Evolutionary conservation across 1,140 invertebrate genomes (phyloP), one percentile per base, ranked within the genome.

Genomic region (Aphelenchoides fujianensis): DNA sequence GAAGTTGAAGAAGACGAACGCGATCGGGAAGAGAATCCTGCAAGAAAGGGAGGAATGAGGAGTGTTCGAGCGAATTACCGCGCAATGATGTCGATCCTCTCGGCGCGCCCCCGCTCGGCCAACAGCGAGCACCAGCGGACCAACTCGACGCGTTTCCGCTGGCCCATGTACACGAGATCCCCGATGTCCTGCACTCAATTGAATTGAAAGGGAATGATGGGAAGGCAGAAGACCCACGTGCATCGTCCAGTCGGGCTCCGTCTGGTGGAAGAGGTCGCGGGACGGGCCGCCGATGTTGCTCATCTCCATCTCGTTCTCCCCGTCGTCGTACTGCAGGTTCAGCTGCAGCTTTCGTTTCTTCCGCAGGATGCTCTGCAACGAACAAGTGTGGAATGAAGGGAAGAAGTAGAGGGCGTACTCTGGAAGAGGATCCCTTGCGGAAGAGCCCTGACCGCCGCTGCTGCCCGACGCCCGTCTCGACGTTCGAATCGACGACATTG

Each of bases 1-100:
- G 71, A 98, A 86, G 86, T 98, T 95, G 85, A 98, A 95, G 55
- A 91, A 86, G 0, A 98, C 74, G 55, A 83, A 83, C n/a, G 82
- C 79, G 54, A 84, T 41, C 0, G 81, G 82, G 70, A 84, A 84
- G 85, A 37, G 94, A 88, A 55, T 89, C 79, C 87, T 88, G 88
- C 88, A 1, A 30, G 63, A 67, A 37, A 32, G 2, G 19, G 41
- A 36, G 41, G 23, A 16, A 48, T 16, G 23, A 12, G 12, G 12
- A 16, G 23, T 16, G 41, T 23, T 23, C 41, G 2, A 7, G 0
- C 3, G 27, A 12, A 0, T 59, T 31, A 82, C 82, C 81, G 76
- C 1, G 81, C 82, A 59, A 83, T 80, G 72, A 83, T 83, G 73
- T 83, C 81, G 36, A 83, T 83, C n/a, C 81, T 57, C 54, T 83